Conservation (phyloP, 2,888 invertebrate species). For the Drosophila quinaria region DNA sequence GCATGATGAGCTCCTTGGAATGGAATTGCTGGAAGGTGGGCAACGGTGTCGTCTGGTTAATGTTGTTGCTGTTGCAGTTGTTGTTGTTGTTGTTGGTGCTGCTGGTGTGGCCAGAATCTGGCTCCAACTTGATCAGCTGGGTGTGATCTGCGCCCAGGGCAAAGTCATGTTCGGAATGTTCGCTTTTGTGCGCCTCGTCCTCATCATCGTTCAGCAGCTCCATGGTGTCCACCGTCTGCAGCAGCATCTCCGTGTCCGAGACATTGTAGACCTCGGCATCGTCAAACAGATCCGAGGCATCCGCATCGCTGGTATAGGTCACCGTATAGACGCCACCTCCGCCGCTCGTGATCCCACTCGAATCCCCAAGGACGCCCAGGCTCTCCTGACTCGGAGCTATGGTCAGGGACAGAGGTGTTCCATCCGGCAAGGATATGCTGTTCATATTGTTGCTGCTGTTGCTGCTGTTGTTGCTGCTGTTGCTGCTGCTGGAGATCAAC, state of each 20-base stretch:
- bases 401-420: conserved; percentile 84
- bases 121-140: conserved; percentile 68
- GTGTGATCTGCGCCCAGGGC: conserved; percentile 52
- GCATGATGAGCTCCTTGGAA: conserved; percentile 86
- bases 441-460: conserved; percentile 57
- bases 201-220: conserved; percentile 89
- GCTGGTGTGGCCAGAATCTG: conserved; percentile 39
- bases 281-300: conserved; percentile 86
- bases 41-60: conserved; percentile 89
- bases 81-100: conserved; percentile 16
- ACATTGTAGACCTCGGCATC: conserved; percentile 93
- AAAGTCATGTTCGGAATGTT: conserved; percentile 81
- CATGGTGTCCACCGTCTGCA: conserved; percentile 89
- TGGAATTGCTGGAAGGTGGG: conserved; percentile 94
- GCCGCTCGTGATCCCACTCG: conserved; percentile 72
- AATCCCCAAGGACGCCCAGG: conserved; percentile 62
- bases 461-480: conserved; percentile 32
- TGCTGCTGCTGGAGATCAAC: conserved; percentile 47
- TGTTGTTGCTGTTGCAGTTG: conserved; percentile 23
- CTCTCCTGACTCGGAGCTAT: conserved; percentile 82
- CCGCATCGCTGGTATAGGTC: conserved; percentile 88
- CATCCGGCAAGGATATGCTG: conserved; percentile 80
- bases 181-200: conserved; percentile 56
- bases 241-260: conserved; percentile 89
- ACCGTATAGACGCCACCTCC: conserved; percentile 88